Base-by-base conservation (phyloP, 2,888 invertebrate species). In the Lucinisca nassula region DNA sequence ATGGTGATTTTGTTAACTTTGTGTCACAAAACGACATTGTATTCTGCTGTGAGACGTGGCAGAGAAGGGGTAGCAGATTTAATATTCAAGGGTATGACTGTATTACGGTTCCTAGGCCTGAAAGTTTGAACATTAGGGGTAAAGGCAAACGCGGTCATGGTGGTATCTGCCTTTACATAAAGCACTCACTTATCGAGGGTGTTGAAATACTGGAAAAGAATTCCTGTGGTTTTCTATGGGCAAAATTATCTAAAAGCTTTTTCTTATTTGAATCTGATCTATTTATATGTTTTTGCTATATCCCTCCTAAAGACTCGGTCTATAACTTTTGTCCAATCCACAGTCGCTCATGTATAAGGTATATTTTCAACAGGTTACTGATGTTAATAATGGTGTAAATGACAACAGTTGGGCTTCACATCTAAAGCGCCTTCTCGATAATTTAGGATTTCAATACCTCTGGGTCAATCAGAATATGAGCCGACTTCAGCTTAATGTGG, bases 41-140 rank as follows among this genome's bases (percentile, higher is more conserved):
- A n/a, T n/a, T 51, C 21, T 51, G 51, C 21, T 51, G 51, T 21
- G 79, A 79, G 35, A 79, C 79, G 14, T 79, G 79, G 67, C 79
- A 79, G n/a, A 45, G 35, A 67, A n/a, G n/a, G n/a, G n/a, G n/a
- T n/a, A 45, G 32, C 21, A 27, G 37, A 35, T 79, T 35, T 79
- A 10, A 70, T 24, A 40, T 79, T 35, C 45, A 79, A 30, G 49
- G 70, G 3, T 79, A 79, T 70, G 70, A 79, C 24, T 79, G 45
- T 12, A 70, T 67, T 21, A 10, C 8, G 27, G 79, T 79, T 1
- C 49, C 58, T 38, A 67, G 79, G 30, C 37, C 27, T n/a, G 70
- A 67, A 32, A 79, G 61, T 30, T 10, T 61, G 6, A 61, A 61
- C 6, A 6, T 61, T 10, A 27, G 21, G 2, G 30, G 61, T 30